A percentile compares a stretch with the other conserved stretches of the same genome.
These are phyloP conservation scores for Slavum lentiscoides DNA, from an alignment of 2,888 invertebrate species.

Conservation along the genomic window DNA sequence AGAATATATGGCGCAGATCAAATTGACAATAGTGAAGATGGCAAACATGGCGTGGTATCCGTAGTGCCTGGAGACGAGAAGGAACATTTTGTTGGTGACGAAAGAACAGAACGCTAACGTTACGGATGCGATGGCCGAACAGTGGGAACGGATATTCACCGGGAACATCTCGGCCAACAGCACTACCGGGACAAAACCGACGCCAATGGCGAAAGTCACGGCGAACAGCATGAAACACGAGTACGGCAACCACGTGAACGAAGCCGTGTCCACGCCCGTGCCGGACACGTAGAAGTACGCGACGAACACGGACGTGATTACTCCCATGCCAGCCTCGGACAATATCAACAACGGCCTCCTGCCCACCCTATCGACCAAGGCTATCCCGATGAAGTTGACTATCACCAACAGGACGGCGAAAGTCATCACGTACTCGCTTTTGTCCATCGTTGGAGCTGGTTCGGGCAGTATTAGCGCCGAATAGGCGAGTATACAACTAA, in stretches of 20 bases:
- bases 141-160: constrained; percentile 67
- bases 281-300: constrained; percentile 54
- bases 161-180: constrained; percentile 70
- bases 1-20: constrained; percentile 63
- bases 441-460: constrained; percentile 33
- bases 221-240: constrained; percentile 66
- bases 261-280: constrained; percentile 57
- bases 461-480: constrained; percentile 26
- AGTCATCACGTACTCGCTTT: constrained; percentile 55
- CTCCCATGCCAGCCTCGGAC: constrained; percentile 54
- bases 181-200: constrained; percentile 68
- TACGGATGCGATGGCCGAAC: constrained; percentile 66
- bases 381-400: constrained; percentile 48
- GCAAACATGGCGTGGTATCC: constrained; percentile 70
- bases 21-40: constrained; percentile 65
- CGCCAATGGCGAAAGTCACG: constrained; percentile 66
- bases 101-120: constrained; percentile 65
- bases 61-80: constrained; percentile 65
- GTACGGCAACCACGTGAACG: constrained; percentile 62
- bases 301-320: constrained; percentile 52
- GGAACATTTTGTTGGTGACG: constrained; percentile 65
- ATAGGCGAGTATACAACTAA: constrained; percentile 56
- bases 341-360: constrained; percentile 55
- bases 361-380: constrained; percentile 55
- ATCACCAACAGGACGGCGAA: constrained; percentile 55